Evolutionary conservation across 2,888 invertebrate genomes (phyloP), one percentile per base, ranked within the genome.

Genomic region (Magallana nippona): DNA sequence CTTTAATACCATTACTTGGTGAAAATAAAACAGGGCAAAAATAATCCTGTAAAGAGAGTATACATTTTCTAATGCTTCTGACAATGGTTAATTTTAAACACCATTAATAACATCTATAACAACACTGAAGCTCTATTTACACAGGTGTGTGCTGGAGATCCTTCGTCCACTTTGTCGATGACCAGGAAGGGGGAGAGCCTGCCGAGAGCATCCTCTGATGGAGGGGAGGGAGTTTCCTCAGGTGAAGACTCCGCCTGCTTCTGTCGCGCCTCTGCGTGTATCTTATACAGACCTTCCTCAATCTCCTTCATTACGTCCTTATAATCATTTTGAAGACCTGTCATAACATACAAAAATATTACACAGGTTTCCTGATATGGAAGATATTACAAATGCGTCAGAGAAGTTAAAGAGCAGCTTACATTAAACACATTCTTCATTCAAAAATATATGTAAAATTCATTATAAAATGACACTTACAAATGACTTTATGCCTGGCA

Each of bases 271-370:
- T 91, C 88, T 5, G 90, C 92, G 87, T 94, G 94, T 19, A 96
- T 95, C 85, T 96, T 95, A 84, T 96, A 95, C 10, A 98, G 94
- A 1, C 96, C 96, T 88, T 95, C 95, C 93, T 98, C 98, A 89
- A 99, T 98, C 92, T 96, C 95, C 87, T 96, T 96, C 97, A 98
- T 98, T 57, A 98, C 85, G 1, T 95, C 95, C 93, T 97, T 97
- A 92, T 97, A 96, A 94, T 99, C 98, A 95, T 98, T 98, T 94
- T 97, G 97, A 27, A 98, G 95, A 93, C 96, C 97, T 97, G 91
- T 32, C 2, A 71, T 60, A 10, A 5, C 92, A 90, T 27, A 60
- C 22, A 32, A 62, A 80, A 57, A 60, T n/a, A 60, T n/a, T 10
- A n/a, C 15, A 71, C 8, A 44, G 44, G 5, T 44, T 44, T 44